A percentile compares a stretch with the other conserved stretches of the same genome.
Conservation (phyloP, 2,888 invertebrate species). For the Tachina lurida region DNA sequence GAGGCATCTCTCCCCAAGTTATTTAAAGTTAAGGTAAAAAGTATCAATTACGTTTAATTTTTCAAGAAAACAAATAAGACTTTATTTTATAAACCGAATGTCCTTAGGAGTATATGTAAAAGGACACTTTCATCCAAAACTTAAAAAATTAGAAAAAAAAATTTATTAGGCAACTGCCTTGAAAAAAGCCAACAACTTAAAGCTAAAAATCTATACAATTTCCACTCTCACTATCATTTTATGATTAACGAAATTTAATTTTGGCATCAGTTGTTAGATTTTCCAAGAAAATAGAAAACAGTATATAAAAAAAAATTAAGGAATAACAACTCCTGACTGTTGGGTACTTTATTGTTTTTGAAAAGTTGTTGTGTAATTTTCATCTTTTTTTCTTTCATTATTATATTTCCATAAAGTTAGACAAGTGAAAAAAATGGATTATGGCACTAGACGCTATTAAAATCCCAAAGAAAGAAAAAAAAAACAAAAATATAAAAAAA, state of each 20-base stretch:
- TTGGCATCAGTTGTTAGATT: constrained; percentile 66
- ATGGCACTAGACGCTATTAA: constrained; percentile 70
- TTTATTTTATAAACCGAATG: too few relatives aligned
- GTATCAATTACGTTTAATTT: too few relatives aligned
- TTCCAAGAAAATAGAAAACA: constrained; percentile 9
- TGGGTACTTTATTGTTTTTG: constrained; percentile 69
- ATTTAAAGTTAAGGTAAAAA: too few relatives aligned
- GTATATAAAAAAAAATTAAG: neutral
- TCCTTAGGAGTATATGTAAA: too few relatives aligned
- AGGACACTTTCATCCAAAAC: too few relatives aligned
- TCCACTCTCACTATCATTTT: neutral
- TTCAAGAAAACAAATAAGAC: too few relatives aligned
- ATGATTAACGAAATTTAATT: constrained; percentile 65
- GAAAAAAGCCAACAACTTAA: neutral
- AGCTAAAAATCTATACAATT: neutral
- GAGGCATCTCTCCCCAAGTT: too few relatives aligned
- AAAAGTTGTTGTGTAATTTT: constrained; percentile 57
- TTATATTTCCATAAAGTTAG: constrained; percentile 54
- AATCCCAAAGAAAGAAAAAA: constrained; percentile 19
- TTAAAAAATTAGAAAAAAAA: neutral
- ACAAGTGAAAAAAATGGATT: constrained; percentile 71
- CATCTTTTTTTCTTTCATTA: neutral
- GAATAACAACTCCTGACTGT: constrained; percentile 57
- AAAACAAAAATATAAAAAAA: constrained; percentile 21
- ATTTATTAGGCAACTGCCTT: neutral